Conservation (phyloP, 2,797 vertebrate species). For the Brachymystax lenok region DNA sequence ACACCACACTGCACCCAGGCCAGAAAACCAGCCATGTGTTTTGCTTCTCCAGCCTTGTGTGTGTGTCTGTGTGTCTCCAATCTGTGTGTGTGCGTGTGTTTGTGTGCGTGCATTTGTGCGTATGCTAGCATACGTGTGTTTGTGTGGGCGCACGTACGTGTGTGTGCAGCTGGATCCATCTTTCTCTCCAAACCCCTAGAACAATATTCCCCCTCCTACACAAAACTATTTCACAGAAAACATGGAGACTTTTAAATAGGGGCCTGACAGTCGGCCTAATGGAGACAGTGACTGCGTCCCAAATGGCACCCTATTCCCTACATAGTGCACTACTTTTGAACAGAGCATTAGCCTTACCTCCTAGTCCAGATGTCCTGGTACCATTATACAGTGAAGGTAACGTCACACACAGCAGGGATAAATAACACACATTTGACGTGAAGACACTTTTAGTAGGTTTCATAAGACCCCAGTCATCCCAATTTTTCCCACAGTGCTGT, state of each 20-base stretch:
- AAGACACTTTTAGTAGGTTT: slow-evolving; percentile 72
- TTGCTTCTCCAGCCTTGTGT: slow-evolving; percentile 25
- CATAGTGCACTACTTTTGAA: too few relatives aligned
- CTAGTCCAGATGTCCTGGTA: slow-evolving; percentile 1
- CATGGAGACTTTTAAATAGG: slow-evolving; percentile 15
- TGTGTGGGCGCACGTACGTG: slow-evolving; percentile 20
- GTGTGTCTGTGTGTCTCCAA: slow-evolving; percentile 1
- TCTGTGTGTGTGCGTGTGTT: slow-evolving; percentile 23
- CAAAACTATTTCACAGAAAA: slow-evolving; percentile 45
- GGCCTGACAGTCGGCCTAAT: slow-evolving; percentile 14
- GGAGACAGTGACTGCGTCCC: slow-evolving; percentile 19
- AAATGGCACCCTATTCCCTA: too few relatives aligned
- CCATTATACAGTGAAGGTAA: slow-evolving; percentile 12
- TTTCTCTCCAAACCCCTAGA: slow-evolving; percentile 46
- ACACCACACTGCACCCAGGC: slow-evolving; percentile 38
- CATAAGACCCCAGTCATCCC: slow-evolving; percentile 57
- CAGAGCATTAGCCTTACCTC: background rate
- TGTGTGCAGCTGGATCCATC: slow-evolving; percentile 47
- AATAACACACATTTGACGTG: slow-evolving; percentile 65
- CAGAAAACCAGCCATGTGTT: slow-evolving; percentile 46
- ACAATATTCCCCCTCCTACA: slow-evolving; percentile 39
- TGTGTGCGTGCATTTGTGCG: slow-evolving; percentile 20
- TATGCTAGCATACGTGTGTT: slow-evolving; percentile 10
- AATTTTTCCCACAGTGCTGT: slow-evolving; percentile 62
- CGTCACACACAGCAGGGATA: slow-evolving; percentile 54